A percentile compares a stretch with the other conserved stretches of the same genome.
phyloP scores from a whole-genome alignment of 2,888 invertebrate genomes.

The Habrosyne pyritoides region DNA sequence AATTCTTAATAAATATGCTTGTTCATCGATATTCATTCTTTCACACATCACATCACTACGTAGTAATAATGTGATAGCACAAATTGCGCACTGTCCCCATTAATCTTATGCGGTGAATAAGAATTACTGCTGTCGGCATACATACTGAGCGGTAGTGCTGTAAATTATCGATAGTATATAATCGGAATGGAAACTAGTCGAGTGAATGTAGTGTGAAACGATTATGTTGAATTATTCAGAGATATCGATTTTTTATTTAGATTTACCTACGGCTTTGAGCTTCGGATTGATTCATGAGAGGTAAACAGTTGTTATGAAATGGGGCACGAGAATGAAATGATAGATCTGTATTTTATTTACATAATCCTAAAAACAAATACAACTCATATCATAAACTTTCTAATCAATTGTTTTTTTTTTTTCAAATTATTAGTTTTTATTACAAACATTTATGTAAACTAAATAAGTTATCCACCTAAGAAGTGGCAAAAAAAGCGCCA shows the following conservation, averaged over 20 bases:
- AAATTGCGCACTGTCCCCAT: conserved; percentile 53
- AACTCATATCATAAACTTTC: no score
- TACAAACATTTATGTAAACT: no score
- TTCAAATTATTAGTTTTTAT: no score
- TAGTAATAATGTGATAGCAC: conserved; percentile 57
- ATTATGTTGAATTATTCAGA: conserved; percentile 1
- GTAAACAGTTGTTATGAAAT: not conserved
- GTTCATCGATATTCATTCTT: conserved; percentile 1
- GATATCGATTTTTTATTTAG: conserved; percentile 3
- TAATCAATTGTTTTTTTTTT: no score
- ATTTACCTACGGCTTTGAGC: not conserved
- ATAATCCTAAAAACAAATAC: no score
- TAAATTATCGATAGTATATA: conserved; percentile 22
- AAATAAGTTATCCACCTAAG: no score
- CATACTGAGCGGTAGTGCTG: conserved; percentile 12
- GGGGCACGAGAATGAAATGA: no score
- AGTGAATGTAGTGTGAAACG: conserved; percentile 1
- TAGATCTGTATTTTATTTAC: no score
- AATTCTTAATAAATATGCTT: no score
- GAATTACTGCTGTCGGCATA: conserved; percentile 47
- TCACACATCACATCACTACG: conserved; percentile 31
- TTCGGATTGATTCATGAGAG: not conserved
- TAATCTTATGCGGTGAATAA: conserved; percentile 58
- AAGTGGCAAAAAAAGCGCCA: no score
- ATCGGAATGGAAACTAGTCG: conserved; percentile 1